Evolutionary conservation across 2,797 vertebrate species (phyloP).

Genomic region (Notolabrus celidotus): DNA sequence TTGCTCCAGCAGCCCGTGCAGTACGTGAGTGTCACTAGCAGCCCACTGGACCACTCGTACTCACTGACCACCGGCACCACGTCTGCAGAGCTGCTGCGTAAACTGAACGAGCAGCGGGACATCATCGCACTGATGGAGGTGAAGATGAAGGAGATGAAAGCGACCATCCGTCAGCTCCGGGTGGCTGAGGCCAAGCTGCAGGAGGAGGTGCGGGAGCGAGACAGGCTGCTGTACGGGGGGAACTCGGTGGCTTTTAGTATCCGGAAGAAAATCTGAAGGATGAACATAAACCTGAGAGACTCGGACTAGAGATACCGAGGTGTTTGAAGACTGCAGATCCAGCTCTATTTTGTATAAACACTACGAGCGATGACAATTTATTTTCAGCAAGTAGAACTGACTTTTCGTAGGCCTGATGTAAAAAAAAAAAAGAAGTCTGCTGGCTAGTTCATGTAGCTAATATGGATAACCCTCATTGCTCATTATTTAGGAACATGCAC

Average conservation of each 20-base stretch:
- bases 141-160: constrained; percentile 99
- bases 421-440: constrained; percentile 21
- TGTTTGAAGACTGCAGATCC: constrained; percentile 12
- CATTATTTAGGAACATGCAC: constrained; percentile 21
- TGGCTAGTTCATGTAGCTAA: constrained; percentile 61
- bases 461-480: constrained; percentile 47
- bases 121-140: constrained; percentile 98
- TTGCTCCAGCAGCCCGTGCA: constrained; percentile 55
- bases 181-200: constrained; percentile 92
- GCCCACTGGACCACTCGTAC: constrained; percentile 92
- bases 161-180: constrained; percentile 93
- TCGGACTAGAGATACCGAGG: constrained; percentile 15
- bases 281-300: constrained; percentile 34
- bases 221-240: constrained; percentile 86
- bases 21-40: constrained; percentile 79
- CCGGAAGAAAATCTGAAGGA: constrained; percentile 86
- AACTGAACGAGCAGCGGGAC: constrained; percentile 96
- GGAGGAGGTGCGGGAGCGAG: constrained; percentile 94
- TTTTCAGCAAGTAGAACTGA: constrained; percentile 60
- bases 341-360: constrained; percentile 70
- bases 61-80: constrained; percentile 96
- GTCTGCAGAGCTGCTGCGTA: constrained; percentile 93
- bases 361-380: constrained; percentile 68
- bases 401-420: constrained; percentile 41
- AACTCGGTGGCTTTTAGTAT: constrained; percentile 37